A percentile compares a stretch with the other conserved stretches of the same genome.
Conservation (phyloP, 2,113 vertebrate genomes). For the Gadus chalcogrammus region DNA sequence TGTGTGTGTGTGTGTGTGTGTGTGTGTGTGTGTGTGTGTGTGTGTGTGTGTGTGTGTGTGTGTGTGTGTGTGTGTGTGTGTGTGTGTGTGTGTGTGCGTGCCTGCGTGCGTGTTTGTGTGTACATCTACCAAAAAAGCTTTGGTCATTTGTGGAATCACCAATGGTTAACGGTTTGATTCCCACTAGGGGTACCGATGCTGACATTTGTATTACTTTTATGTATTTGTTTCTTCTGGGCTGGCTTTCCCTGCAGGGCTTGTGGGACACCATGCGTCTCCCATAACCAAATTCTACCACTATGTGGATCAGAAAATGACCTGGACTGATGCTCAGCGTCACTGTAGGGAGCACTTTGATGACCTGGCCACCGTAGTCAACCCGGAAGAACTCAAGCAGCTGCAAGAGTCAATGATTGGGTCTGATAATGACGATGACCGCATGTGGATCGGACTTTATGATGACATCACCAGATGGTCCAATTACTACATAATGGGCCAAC, state of each 20-base stretch:
- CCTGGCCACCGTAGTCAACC: conserved; percentile 16
- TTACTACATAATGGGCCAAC: no score
- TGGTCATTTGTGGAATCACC: no score
- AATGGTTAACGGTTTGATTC: no score
- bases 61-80: no score
- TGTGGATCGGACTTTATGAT: conserved; percentile 39
- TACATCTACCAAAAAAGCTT: no score
- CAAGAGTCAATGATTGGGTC: neutral
- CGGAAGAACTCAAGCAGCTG: neutral
- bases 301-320: conserved; percentile 7
- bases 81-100: no score
- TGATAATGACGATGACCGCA: fast-evolving
- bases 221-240: neutral
- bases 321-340: conserved; percentile 25
- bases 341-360: conserved; percentile 35
- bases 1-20: no score
- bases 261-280: neutral
- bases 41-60: no score
- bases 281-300: conserved; percentile 15
- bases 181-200: no score
- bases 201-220: no score
- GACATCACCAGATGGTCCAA: conserved; percentile 1
- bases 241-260: conserved; percentile 14
- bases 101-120: no score
- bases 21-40: no score